phyloP scores from a whole-genome alignment of 2,888 invertebrate species.

The Hypomecis atomaria region DNA sequence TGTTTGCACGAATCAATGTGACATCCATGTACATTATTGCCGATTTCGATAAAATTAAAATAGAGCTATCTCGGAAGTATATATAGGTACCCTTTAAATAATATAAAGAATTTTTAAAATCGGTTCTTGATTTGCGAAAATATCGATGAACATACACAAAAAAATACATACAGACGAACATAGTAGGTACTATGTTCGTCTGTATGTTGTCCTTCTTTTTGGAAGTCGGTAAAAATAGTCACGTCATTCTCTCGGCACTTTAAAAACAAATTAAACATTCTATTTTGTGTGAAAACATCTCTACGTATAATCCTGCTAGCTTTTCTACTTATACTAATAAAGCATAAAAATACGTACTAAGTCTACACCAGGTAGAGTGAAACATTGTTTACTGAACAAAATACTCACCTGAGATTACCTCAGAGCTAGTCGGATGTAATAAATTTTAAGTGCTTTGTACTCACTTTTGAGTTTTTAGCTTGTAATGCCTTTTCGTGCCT shows the following conservation, averaged over 20 bases:
- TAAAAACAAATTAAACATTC: neutral
- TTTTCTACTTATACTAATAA: neutral
- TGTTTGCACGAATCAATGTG: no score
- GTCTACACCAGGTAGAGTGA: neutral
- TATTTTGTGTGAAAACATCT: neutral
- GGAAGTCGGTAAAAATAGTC: no score
- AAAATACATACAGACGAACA: no score
- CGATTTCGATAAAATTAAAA: no score
- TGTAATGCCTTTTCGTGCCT: neutral
- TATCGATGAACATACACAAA: no score
- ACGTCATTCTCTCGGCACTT: neutral
- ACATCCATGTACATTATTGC: no score
- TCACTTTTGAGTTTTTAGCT: conserved; percentile 3
- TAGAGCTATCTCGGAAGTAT: no score
- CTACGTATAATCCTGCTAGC: neutral
- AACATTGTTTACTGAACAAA: conserved; percentile 15
- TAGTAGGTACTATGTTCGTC: no score
- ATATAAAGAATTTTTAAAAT: no score
- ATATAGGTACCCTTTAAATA: no score
- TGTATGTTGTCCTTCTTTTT: no score
- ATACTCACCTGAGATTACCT: conserved; percentile 18
- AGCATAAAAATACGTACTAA: neutral
- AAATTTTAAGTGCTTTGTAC: conserved; percentile 29
- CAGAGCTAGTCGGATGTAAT: conserved; percentile 31
- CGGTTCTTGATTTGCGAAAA: no score